Base-by-base conservation (phyloP, 2,888 invertebrate genomes). In the Platycnemis pennipes region DNA sequence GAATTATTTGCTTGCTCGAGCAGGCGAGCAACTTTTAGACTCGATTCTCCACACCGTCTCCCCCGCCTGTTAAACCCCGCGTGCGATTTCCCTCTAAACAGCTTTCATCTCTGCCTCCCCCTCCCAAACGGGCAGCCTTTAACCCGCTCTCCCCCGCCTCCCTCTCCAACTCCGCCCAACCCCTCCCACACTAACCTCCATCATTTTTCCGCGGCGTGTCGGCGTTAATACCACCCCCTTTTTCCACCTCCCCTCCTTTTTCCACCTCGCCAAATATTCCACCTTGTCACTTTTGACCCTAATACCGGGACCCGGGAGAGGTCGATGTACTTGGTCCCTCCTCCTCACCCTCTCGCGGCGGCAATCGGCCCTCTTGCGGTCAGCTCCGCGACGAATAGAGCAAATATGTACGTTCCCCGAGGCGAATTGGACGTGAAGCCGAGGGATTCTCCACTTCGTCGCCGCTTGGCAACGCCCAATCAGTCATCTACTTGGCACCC, bases 221-320 rank as follows among this genome's bases (percentile, higher is more conserved):
- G 77, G 77, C 69, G 4, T 49, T 7, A 16, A n/a, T n/a, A n/a
- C n/a, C n/a, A n/a, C n/a, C n/a, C n/a, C 37, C 11, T 26, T 26
- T 22, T 22, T 45, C 45, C 46, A 7, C 87, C 87, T 16, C 44
- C 87, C 44, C n/a, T 42, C 45, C 26, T 87, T 45, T 45, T 45
- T 69, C 69, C 69, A 69, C 44, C 87, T 46, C 87, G 87, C 87
- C 44, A 87, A 87, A 46, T 87, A 44, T 87, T 87, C 87, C 87
- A 87, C 45, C 87, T 45, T 87, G 87, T 87, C 87, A 87, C 87
- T 87, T 44, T 87, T 87, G 87, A 87, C 87, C 87, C 87, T 87
- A 87, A 87, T 87, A 87, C 87, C 13, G 87, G n/a, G 45, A 26
- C 87, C n/a, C 11, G 87, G 87, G 77, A 77, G 77, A 37, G 77